Conservation (phyloP, 2,888 invertebrate species). For the Nematopogon swammerdamellus region DNA sequence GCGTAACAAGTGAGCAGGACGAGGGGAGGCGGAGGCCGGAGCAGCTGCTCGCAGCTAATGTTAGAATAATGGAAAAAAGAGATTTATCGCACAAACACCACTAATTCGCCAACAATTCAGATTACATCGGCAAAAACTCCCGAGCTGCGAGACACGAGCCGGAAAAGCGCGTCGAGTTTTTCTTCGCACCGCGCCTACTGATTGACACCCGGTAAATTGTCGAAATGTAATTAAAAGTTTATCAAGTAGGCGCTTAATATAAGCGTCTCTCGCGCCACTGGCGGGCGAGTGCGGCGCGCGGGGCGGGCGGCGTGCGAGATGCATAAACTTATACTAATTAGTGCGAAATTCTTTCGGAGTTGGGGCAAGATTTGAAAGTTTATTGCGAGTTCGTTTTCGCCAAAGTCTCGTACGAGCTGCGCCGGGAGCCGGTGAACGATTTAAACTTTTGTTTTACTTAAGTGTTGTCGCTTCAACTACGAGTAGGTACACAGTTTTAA, state of each 20-base stretch:
- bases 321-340: constrained; percentile 55
- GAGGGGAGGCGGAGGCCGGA: constrained; percentile 5
- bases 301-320: constrained; percentile 28
- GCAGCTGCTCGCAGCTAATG: constrained; percentile 25
- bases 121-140: constrained; percentile 9
- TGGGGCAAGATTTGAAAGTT: constrained; percentile 44
- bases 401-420: background rate
- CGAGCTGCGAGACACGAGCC: constrained; percentile 6
- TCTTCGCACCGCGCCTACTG: constrained; percentile 10
- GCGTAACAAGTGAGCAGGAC: constrained; percentile 28
- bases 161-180: constrained; percentile 15
- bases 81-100: constrained; percentile 12
- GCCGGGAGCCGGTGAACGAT: background rate
- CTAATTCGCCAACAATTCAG: constrained; percentile 10
- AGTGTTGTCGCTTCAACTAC: background rate
- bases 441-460: background rate
- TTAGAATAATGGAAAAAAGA: constrained; percentile 18
- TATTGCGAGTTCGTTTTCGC: background rate
- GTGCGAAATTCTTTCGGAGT: constrained; percentile 43
- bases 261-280: constrained; percentile 16
- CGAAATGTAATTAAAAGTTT: constrained; percentile 41
- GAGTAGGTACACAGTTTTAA: background rate
- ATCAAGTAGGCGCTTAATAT: background rate
- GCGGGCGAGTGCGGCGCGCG: constrained; percentile 14
- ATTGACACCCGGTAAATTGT: constrained; percentile 26